phyloP scores from a whole-genome alignment of 2,113 vertebrate species.

The Pachyramphus minor region DNA sequence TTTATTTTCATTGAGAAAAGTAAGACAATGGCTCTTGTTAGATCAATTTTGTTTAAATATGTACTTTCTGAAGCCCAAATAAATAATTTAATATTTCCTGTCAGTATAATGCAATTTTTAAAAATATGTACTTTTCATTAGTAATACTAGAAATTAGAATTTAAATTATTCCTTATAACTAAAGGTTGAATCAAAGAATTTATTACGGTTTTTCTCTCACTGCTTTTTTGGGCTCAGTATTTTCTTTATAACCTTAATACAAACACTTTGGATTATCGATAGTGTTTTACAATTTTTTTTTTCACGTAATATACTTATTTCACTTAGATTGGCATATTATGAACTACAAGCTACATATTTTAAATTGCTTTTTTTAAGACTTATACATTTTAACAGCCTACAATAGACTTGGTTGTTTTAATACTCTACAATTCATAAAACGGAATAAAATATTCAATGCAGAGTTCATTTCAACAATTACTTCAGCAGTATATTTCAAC shows the following conservation, averaged over 20 bases:
- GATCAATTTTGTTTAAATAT: not conserved
- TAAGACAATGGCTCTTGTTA: not conserved
- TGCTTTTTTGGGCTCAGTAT: not conserved
- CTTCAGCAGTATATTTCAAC: not conserved
- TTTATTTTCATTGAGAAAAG: not conserved
- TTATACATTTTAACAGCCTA: not conserved
- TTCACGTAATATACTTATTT: not conserved
- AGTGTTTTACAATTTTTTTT: not conserved
- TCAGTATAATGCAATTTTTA: not conserved
- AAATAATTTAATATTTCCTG: not conserved
- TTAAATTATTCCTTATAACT: not conserved
- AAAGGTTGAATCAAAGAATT: not conserved
- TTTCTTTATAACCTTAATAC: not conserved
- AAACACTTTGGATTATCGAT: not conserved
- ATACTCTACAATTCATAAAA: not conserved
- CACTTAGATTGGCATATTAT: not conserved
- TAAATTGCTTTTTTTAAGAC: not conserved
- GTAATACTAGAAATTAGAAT: not conserved
- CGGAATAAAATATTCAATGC: not conserved
- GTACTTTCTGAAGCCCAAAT: not conserved
- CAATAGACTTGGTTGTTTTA: not conserved
- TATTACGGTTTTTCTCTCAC: not conserved
- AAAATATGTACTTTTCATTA: not conserved
- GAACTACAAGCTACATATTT: not conserved
- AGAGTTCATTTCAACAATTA: not conserved